Percentiles rank a stretch among this genome's conserved stretches.
Evolutionary conservation across 2,888 invertebrate genomes (phyloP).

Genomic region (Hirtodrosophila trivittata): DNA sequence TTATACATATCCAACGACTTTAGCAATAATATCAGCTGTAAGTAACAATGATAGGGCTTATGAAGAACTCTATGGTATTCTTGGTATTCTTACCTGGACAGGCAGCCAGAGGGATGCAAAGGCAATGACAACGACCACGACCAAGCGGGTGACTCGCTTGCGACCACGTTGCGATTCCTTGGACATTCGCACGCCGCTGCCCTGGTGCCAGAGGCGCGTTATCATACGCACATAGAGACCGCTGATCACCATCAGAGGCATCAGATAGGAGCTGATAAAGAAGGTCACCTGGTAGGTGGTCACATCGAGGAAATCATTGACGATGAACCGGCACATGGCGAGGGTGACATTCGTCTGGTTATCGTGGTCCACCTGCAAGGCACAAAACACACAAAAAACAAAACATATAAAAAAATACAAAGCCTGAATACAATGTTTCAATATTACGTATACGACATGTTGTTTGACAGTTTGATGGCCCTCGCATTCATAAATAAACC

Average conservation of each 20-base stretch:
- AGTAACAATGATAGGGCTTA: conserved; percentile 36
- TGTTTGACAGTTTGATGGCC: conserved; percentile 52
- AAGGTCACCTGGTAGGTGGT: conserved; percentile 88
- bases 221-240: conserved; percentile 95
- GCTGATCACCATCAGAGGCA: conserved; percentile 93
- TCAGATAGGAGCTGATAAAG: conserved; percentile 92
- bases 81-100: conserved; percentile 94
- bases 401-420: neutral
- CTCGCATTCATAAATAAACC: conserved; percentile 40
- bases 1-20: conserved; percentile 87
- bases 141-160: conserved; percentile 94
- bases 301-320: conserved; percentile 84
- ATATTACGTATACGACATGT: conserved; percentile 49
- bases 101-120: conserved; percentile 98
- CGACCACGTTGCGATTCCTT: conserved; percentile 91
- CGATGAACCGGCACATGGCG: conserved; percentile 85
- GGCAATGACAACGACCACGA: conserved; percentile 94
- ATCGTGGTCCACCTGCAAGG: conserved; percentile 83
- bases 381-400: neutral
- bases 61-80: too few relatives aligned
- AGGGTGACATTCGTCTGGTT: conserved; percentile 54
- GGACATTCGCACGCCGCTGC: conserved; percentile 90
- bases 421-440: conserved; percentile 13
- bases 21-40: conserved; percentile 90
- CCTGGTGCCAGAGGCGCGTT: conserved; percentile 92